These are phyloP conservation scores for Ginglymostoma cirratum DNA, from an alignment of 2,113 vertebrate species.

Conservation along the genomic window DNA sequence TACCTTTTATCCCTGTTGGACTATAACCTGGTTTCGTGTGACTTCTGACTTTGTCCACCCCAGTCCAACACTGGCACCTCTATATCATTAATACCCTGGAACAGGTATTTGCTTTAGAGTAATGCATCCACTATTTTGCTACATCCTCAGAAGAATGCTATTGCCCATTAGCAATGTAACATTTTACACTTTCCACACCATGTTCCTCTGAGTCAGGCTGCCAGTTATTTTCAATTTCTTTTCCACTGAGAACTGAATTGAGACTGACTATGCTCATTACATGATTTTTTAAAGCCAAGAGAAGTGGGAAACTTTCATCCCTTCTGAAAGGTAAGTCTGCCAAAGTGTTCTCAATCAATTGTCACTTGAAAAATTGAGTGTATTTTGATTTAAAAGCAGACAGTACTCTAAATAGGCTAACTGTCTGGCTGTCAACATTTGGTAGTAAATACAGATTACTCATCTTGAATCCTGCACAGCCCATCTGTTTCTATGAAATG, in stretches of 20 bases:
- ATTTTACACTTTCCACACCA: background rate
- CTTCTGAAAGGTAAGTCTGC: background rate
- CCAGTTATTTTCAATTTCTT: background rate
- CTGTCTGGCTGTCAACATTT: background rate
- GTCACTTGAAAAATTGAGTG: background rate
- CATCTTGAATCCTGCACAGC: background rate
- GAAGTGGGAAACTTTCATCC: background rate
- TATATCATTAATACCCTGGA: too few species aligned
- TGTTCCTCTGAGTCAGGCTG: background rate
- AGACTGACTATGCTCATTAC: background rate
- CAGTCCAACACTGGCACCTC: too few species aligned
- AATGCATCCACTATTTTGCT: background rate
- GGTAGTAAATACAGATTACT: background rate
- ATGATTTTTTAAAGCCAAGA: background rate
- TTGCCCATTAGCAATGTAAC: background rate
- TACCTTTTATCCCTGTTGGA: too few species aligned
- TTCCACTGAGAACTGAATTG: background rate
- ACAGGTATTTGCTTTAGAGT: background rate
- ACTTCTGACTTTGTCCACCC: too few species aligned
- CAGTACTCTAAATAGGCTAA: background rate
- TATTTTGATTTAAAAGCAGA: background rate
- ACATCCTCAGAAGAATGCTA: background rate
- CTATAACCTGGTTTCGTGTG: too few species aligned
- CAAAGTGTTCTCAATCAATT: background rate
- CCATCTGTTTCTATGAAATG: background rate